phyloP scores from a whole-genome alignment of 2,797 vertebrate genomes.

The Megaceryle alcyon region DNA sequence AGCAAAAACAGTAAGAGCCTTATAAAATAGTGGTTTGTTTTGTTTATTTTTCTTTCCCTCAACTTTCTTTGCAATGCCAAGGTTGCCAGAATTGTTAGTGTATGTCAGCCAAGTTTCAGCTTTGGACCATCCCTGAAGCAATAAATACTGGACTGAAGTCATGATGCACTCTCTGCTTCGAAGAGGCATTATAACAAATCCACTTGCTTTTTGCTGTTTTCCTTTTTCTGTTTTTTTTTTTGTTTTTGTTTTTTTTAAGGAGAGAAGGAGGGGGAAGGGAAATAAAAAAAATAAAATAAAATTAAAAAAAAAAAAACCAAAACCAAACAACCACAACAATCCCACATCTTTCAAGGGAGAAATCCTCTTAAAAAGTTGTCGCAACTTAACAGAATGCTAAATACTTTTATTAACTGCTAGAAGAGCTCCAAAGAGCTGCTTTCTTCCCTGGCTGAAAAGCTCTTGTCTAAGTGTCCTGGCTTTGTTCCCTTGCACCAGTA shows the following conservation, averaged over 20 bases:
- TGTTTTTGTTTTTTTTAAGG: neutral
- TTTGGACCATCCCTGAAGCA: conserved; percentile 53
- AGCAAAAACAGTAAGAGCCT: neutral
- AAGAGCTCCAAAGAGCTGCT: neutral
- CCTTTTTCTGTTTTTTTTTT: too few species aligned
- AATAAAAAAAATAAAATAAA: neutral
- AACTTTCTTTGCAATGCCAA: neutral
- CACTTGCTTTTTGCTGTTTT: neutral
- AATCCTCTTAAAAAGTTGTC: conserved; percentile 31
- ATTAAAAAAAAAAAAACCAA: too few species aligned
- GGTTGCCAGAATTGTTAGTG: neutral
- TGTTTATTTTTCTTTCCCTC: neutral
- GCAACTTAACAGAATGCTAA: neutral
- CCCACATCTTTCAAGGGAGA: conserved; percentile 6
- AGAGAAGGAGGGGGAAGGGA: neutral
- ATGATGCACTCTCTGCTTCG: neutral
- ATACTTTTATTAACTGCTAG: conserved; percentile 2
- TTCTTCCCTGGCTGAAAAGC: neutral
- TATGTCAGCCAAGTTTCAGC: neutral
- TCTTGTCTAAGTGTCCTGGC: neutral
- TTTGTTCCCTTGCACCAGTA: neutral
- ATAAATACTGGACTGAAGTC: conserved; percentile 29
- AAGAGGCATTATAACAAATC: conserved; percentile 48
- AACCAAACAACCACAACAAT: neutral
- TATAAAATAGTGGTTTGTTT: neutral